Base-by-base conservation (phyloP, 2,888 invertebrate genomes). In the Altica lythri region DNA sequence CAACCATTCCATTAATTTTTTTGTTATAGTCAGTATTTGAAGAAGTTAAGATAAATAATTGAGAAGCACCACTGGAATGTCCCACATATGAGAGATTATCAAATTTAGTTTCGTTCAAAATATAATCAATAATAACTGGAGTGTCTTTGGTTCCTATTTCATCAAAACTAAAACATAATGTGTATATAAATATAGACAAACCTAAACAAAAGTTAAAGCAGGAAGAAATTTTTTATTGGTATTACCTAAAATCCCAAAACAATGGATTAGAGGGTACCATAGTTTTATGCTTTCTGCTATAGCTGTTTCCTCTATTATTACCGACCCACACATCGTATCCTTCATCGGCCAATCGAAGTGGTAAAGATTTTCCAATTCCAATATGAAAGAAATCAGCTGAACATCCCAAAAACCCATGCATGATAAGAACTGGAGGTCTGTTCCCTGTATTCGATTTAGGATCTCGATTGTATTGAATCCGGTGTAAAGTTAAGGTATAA, bases 111-210 rank as follows among this genome's bases (percentile, higher is more conserved):
- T 60, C 45, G 0, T 71, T 63, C 1, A 86, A 73, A 17, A 86
- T 79, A 67, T 86, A 83, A 70, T 94, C 87, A 40, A 95, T 85
- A 77, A 85, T 86, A 0, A 88, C 83, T 0, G 93, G 91, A 27
- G 93, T 69, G 73, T 95, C 95, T 59, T 79, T 82, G 48, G 81
- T 74, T 0, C 88, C 90, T 72, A 92, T 89, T 69, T 92, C 86
- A 69, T 93, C 89, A 85, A 88, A 93, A 55, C 90, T 90, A 46
- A 44, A 61, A 53, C 30, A 55, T 59, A 53, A 37, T 35, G 8
- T n/a, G 5, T 14, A 35, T n/a, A 51, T 25, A 10, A 22, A 4
- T 2, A 2, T 40, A 42, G 2, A 18, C 3, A n/a, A 14, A 18
- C 9, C n/a, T n/a, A n/a, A 40, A 18, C 3, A 17, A 40, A 40